Conservation (phyloP, 2,797 vertebrate genomes). For the Gambelia wislizenii region DNA sequence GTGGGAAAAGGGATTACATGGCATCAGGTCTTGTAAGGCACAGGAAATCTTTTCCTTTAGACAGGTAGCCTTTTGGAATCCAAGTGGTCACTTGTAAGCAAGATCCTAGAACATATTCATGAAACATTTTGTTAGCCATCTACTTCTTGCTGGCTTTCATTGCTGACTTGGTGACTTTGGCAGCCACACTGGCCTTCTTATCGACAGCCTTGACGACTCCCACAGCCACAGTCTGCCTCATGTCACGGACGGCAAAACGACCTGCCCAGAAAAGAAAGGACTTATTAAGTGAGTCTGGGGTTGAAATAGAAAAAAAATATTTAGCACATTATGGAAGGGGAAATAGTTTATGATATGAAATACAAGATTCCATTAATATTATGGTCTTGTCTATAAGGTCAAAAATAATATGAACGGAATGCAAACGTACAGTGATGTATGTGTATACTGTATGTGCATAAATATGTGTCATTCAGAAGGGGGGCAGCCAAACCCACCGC, state of each 20-base stretch:
- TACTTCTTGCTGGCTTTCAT: slow-evolving; percentile 82
- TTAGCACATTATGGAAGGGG: too few species aligned
- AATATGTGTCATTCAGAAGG: too few species aligned
- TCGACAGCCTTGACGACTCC: slow-evolving; percentile 77
- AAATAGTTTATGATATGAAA: too few species aligned
- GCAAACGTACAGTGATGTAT: too few species aligned
- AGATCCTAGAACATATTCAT: neutral
- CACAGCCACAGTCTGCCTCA: slow-evolving; percentile 85
- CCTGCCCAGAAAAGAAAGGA: slow-evolving; percentile 60
- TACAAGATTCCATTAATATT: too few species aligned
- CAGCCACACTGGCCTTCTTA: slow-evolving; percentile 67
- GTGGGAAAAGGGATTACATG: neutral
- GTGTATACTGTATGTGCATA: too few species aligned
- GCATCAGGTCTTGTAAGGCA: neutral
- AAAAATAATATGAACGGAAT: too few species aligned
- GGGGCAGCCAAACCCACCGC: too few species aligned
- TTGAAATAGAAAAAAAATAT: neutral
- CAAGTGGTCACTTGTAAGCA: neutral
- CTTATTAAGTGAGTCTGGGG: too few species aligned
- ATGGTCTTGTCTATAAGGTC: too few species aligned
- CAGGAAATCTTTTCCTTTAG: neutral
- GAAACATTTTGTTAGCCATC: neutral
- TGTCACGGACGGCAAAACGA: slow-evolving; percentile 83
- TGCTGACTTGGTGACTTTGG: slow-evolving; percentile 84
- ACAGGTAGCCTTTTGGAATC: neutral